These are phyloP conservation scores for Drosophila albomicans DNA, from an alignment of 1,140 invertebrate genomes.

Conservation along the genomic window DNA sequence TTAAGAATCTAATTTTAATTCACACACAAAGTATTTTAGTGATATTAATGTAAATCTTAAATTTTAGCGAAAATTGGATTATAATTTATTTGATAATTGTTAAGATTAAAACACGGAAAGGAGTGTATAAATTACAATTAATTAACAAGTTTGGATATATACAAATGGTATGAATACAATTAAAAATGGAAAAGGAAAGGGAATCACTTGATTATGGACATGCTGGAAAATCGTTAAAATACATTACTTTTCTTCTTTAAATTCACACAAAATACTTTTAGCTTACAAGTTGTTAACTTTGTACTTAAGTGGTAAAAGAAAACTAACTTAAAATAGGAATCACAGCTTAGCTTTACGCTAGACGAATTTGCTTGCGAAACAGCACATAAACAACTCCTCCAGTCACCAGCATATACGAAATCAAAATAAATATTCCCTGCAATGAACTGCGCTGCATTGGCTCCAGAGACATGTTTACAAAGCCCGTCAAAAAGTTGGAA, in stretches of 20 bases:
- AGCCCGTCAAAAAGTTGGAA: slow-evolving; percentile 69
- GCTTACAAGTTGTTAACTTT: not conserved
- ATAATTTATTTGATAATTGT: not conserved
- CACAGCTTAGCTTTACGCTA: slow-evolving; percentile 51
- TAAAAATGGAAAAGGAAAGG: not conserved
- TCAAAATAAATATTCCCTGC: slow-evolving; percentile 56
- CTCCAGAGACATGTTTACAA: slow-evolving; percentile 61
- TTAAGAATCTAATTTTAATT: not conserved
- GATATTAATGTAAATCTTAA: not conserved
- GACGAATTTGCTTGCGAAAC: slow-evolving; percentile 52
- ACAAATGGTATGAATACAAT: too few species aligned
- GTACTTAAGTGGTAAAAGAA: not conserved
- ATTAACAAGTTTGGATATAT: too few species aligned
- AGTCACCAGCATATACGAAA: slow-evolving; percentile 55
- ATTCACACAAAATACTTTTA: not conserved
- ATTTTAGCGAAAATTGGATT: not conserved
- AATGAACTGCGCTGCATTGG: slow-evolving; percentile 25
- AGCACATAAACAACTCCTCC: slow-evolving; percentile 50
- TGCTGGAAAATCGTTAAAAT: too few species aligned
- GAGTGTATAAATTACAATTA: not conserved
- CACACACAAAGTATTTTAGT: not conserved
- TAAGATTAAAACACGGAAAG: not conserved
- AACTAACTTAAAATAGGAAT: not conserved
- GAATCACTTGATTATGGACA: not conserved
- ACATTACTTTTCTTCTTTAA: too few species aligned